Percentiles rank a stretch among this genome's conserved stretches.
Conservation (phyloP, 53 echinoderm and acorn worm species). For the Zoroaster sp. region DNA sequence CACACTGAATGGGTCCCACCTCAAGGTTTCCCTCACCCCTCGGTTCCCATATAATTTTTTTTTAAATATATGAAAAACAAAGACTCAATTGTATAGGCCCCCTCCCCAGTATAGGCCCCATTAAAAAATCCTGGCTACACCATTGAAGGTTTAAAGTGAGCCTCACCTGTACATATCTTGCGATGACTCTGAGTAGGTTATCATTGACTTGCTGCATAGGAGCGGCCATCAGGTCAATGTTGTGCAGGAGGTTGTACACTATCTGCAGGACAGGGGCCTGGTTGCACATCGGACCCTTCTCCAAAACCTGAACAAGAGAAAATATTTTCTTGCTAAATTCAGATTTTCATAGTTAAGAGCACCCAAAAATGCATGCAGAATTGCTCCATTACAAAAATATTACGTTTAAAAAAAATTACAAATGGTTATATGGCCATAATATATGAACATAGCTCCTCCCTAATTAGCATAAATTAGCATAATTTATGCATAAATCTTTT, state of each 20-base stretch:
- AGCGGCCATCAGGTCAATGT: conserved; percentile 94
- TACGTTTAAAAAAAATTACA: neutral
- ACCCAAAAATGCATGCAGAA: neutral
- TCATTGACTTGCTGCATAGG: conserved; percentile 99
- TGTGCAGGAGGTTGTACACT: conserved; percentile 86
- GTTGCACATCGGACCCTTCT: conserved; percentile 93
- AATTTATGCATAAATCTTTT: conserved; percentile 39
- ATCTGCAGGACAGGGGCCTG: conserved; percentile 92
- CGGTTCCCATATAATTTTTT: no score
- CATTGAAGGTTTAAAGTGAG: neutral
- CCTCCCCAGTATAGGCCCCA: neutral
- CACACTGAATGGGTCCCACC: no score
- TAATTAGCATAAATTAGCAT: conserved; percentile 41
- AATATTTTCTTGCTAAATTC: no score
- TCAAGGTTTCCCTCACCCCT: no score
- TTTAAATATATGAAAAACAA: no score
- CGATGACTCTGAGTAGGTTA: conserved; percentile 91
- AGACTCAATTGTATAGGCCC: neutral
- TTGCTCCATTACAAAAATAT: neutral
- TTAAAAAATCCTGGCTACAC: neutral
- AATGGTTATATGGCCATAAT: neutral
- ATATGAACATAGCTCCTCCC: neutral
- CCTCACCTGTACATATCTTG: conserved; percentile 98
- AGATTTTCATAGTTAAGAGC: no score
- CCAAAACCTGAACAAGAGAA: conserved; percentile 92